These are phyloP conservation scores for Thymallus thymallus DNA, from an alignment of 2,113 vertebrate genomes.

Conservation along the genomic window DNA sequence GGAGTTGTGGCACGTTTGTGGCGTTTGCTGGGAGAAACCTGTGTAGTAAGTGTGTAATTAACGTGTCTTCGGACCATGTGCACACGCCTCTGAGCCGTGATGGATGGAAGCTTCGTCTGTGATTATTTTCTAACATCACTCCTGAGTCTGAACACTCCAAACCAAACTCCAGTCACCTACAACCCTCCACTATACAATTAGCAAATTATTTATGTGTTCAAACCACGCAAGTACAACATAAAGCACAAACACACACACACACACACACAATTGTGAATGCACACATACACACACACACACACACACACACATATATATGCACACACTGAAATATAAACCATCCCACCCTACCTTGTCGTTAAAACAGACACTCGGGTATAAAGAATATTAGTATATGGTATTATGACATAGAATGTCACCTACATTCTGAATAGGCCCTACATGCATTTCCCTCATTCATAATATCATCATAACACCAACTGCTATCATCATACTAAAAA, in stretches of 20 bases:
- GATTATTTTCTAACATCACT: slow-evolving; percentile 72
- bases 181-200: slow-evolving; percentile 61
- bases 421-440: too few species aligned
- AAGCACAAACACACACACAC: not conserved
- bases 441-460: too few species aligned
- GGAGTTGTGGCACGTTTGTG: slow-evolving; percentile 66
- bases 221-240: not conserved
- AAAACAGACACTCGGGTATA: not conserved
- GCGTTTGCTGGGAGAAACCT: slow-evolving; percentile 66
- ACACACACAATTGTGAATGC: not conserved
- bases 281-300: too few species aligned
- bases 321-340: not conserved
- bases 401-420: not conserved
- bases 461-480: too few species aligned
- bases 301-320: too few species aligned
- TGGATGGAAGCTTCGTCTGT: slow-evolving; percentile 67
- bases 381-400: not conserved
- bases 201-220: slow-evolving; percentile 65
- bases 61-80: slow-evolving; percentile 61
- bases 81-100: slow-evolving; percentile 58
- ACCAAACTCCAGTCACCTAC: slow-evolving; percentile 64
- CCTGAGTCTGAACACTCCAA: slow-evolving; percentile 53
- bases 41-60: slow-evolving; percentile 67
- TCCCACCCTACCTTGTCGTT: not conserved
- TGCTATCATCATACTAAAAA: too few species aligned